Evolutionary conservation across 53 echinoderm and acorn worm genomes (phyloP), one percentile per base, ranked within the genome.

Genomic region (Echinometra lucunter): DNA sequence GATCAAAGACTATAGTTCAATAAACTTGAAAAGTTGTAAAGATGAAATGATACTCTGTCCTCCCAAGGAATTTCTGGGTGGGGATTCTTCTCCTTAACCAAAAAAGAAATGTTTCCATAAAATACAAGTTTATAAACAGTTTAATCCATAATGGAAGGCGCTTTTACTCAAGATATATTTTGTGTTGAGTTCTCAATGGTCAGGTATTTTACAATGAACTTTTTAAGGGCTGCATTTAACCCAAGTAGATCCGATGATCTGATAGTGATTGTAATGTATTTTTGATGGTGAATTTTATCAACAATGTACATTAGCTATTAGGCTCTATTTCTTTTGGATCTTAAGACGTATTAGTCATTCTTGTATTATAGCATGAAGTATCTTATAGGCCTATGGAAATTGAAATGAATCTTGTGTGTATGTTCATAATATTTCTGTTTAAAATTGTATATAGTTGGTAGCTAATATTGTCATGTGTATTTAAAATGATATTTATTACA

Each of bases 381-480:
- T 49, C n/a, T 0, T 85, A 49, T 49, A 85, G 34, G 85, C 47
- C 49, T 85, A 85, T 47, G 45, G n/a, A 85, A 85, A 47, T 25
- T 28, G 28, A 49, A 47, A 53, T 85, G n/a, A 12, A 11, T 49
- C 27, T 85, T 0, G n/a, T n/a, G 12, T 85, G 53, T 85, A 85
- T n/a, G n/a, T n/a, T n/a, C 13, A 85, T 85, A 85, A 23, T 85
- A 49, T 40, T 85, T 49, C 96, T 23, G 96, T 98, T 44, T 98
- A 91, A 57, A 89, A 89, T 60, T 89, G 89, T 89, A 89, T 89
- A 89, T 89, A 58, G 60, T 89, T 57, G 89, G 60, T 89, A 89
- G 89, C 37, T 49, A 89, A 28, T 88, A 57, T 89, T 89, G 38
- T n/a, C n/a, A n/a, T 89, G 89, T 60, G 89, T 89, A 89, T 89